Conservation (phyloP, 2,113 vertebrate genomes). For the Rhinoderma darwinii region DNA sequence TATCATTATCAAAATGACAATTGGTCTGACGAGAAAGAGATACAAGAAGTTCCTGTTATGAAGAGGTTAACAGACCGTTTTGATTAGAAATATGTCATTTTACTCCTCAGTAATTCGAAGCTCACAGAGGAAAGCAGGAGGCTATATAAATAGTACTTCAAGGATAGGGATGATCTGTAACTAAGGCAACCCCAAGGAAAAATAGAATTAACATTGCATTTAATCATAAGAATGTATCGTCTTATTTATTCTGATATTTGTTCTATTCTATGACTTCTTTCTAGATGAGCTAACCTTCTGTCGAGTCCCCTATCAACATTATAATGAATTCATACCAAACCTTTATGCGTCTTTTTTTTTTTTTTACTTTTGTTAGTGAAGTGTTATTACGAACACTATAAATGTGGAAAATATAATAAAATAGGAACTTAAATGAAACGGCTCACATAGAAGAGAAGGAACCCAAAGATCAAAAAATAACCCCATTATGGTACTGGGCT, state of each 20-base stretch:
- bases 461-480: no score
- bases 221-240: neutral
- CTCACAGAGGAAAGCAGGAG: neutral
- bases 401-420: neutral
- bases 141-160: constrained; percentile 32
- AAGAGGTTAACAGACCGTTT: neutral
- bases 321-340: neutral
- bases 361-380: neutral
- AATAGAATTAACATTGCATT: constrained; percentile 24
- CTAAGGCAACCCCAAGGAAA: constrained; percentile 31
- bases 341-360: neutral
- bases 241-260: neutral
- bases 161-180: constrained; percentile 14
- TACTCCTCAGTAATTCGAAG: neutral
- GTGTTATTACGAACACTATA: neutral
- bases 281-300: neutral
- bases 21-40: no score
- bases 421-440: neutral
- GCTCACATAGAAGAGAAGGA: no score
- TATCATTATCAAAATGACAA: neutral
- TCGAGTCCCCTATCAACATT: neutral
- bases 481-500: no score
- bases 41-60: no score
- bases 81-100: neutral
- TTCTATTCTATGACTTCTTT: neutral